Percentiles rank a stretch among this genome's conserved stretches.
phyloP scores from a whole-genome alignment of 2,113 vertebrate species.

The Petrocephalus microphthalmus region DNA sequence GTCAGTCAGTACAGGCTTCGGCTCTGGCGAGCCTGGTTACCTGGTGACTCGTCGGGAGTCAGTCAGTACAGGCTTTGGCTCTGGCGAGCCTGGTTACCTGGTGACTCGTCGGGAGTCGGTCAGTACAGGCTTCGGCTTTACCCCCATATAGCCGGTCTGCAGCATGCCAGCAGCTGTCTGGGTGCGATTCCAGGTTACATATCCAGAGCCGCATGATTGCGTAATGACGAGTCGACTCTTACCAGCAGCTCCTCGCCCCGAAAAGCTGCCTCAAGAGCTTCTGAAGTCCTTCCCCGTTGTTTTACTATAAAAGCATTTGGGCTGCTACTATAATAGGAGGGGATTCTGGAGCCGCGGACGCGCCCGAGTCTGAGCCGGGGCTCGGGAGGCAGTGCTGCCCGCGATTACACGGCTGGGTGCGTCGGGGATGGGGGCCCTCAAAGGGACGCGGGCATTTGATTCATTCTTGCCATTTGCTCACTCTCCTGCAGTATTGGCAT shows the following conservation, averaged over 20 bases:
- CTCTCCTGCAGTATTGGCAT: slow-evolving; percentile 15
- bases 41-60: background rate
- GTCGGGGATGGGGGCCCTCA: background rate
- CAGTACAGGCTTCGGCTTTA: background rate
- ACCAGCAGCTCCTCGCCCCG: background rate
- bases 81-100: background rate
- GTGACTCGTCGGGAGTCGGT: background rate
- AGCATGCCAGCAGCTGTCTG: background rate
- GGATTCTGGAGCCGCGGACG: background rate
- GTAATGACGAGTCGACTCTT: background rate
- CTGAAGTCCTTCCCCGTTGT: background rate
- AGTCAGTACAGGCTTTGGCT: background rate
- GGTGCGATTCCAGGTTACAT: background rate
- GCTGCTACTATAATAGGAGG: background rate
- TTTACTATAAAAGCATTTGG: background rate
- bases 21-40: too few species aligned
- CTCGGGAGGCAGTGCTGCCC: background rate
- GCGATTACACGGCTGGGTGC: background rate
- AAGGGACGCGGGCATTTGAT: slow-evolving; percentile 27
- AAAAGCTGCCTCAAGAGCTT: background rate
- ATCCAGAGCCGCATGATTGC: background rate
- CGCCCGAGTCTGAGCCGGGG: background rate
- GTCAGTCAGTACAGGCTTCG: too few species aligned
- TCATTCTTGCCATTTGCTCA: slow-evolving; percentile 30
- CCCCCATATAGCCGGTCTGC: background rate